These are phyloP conservation scores for Agrochola litura DNA, from an alignment of 2,888 invertebrate species.

Conservation along the genomic window DNA sequence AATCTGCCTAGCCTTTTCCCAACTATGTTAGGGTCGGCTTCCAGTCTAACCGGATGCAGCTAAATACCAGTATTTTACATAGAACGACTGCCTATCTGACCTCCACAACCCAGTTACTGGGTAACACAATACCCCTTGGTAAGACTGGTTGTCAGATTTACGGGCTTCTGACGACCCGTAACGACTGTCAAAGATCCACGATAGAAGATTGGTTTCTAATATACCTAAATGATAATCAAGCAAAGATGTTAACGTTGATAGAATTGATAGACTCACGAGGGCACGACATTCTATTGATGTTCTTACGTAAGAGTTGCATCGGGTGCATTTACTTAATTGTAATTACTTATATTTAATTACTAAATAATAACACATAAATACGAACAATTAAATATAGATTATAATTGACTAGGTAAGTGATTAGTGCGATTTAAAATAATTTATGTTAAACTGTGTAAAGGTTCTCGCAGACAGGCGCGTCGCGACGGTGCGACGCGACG, in stretches of 20 bases:
- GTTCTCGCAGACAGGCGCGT: too few relatives aligned
- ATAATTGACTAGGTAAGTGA: not conserved
- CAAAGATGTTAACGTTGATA: not conserved
- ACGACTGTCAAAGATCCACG: too few relatives aligned
- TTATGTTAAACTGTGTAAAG: not conserved
- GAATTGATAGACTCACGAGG: not conserved
- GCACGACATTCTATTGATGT: not conserved
- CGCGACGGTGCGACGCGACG: too few relatives aligned
- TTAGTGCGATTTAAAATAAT: not conserved
- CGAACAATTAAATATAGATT: not conserved
- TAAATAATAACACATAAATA: constrained; percentile 1
- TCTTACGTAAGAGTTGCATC: not conserved
- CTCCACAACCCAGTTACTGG: too few relatives aligned
- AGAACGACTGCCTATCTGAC: too few relatives aligned
- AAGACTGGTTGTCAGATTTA: too few relatives aligned
- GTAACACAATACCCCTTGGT: too few relatives aligned
- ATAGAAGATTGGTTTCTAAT: not conserved
- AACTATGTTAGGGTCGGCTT: too few relatives aligned
- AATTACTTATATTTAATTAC: not conserved
- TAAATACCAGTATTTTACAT: too few relatives aligned
- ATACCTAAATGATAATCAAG: not conserved
- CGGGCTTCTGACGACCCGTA: too few relatives aligned
- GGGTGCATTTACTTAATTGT: not conserved
- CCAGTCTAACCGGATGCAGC: too few relatives aligned
- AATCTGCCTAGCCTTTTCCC: too few relatives aligned